Percentiles rank a stretch among this genome's conserved stretches.
These are phyloP conservation scores for Babyrousa celebensis DNA, from an alignment of 2,797 vertebrate species.

Conservation along the genomic window DNA sequence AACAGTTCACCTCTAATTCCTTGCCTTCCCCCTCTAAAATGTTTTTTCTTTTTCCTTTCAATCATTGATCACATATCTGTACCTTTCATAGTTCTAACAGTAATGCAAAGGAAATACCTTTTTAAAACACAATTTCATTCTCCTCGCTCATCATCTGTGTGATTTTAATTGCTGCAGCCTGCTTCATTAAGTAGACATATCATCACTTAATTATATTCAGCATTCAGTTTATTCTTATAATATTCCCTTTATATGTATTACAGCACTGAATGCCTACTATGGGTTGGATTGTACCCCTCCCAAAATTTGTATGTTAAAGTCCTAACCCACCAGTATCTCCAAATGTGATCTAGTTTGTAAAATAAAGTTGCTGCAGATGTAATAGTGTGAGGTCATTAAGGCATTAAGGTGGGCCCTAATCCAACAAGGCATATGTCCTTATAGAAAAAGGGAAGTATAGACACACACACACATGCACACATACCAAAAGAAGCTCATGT, in stretches of 20 bases:
- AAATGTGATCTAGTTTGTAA: neutral
- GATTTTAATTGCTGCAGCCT: neutral
- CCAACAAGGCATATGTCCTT: neutral
- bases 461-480: neutral
- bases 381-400: neutral
- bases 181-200: slow-evolving; percentile 48
- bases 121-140: slow-evolving; percentile 58
- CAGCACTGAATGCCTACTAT: neutral
- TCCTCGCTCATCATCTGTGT: neutral
- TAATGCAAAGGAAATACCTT: neutral
- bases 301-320: neutral
- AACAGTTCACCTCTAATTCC: neutral
- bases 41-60: slow-evolving; percentile 30
- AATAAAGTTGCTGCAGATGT: neutral
- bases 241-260: neutral
- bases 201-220: slow-evolving; percentile 58
- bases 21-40: slow-evolving; percentile 7
- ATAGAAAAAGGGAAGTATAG: neutral
- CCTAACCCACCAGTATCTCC: neutral
- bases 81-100: neutral
- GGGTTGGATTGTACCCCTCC: neutral
- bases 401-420: neutral
- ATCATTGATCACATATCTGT: neutral
- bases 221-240: neutral
- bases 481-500: neutral